phyloP scores from a whole-genome alignment of 2,888 invertebrate species.

The Mimumesa dahlbomi region DNA sequence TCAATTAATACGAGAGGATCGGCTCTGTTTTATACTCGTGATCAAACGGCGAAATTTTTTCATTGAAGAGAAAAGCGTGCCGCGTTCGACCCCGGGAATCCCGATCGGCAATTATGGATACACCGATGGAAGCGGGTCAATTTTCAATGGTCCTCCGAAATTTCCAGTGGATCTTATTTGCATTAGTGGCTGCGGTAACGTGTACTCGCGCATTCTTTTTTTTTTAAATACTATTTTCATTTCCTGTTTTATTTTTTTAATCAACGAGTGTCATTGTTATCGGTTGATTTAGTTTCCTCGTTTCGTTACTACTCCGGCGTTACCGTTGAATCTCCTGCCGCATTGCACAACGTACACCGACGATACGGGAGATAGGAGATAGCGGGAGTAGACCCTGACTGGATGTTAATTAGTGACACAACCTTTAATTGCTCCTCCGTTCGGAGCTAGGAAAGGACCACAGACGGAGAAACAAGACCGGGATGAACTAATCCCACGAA shows the following conservation, averaged over 20 bases:
- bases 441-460: background rate
- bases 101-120: slow-evolving; percentile 1
- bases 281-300: slow-evolving; percentile 26
- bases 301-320: slow-evolving; percentile 3
- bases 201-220: no score
- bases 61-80: slow-evolving; percentile 16
- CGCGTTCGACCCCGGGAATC: slow-evolving; percentile 3
- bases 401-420: slow-evolving; percentile 44
- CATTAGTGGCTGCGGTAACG: no score
- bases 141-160: slow-evolving; percentile 21
- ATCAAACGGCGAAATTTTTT: slow-evolving; percentile 36
- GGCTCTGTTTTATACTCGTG: slow-evolving; percentile 5
- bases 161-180: slow-evolving; percentile 26
- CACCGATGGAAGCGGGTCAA: slow-evolving; percentile 17
- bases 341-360: slow-evolving; percentile 24
- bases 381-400: background rate
- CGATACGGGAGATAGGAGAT: background rate
- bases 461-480: background rate
- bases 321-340: background rate
- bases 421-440: slow-evolving; percentile 41
- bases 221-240: no score
- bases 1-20: slow-evolving; percentile 45
- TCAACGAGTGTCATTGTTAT: no score
- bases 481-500: background rate
- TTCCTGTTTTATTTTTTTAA: no score